Conservation (phyloP, 2,888 invertebrate genomes). For the Ditylenchus weischeri region DNA sequence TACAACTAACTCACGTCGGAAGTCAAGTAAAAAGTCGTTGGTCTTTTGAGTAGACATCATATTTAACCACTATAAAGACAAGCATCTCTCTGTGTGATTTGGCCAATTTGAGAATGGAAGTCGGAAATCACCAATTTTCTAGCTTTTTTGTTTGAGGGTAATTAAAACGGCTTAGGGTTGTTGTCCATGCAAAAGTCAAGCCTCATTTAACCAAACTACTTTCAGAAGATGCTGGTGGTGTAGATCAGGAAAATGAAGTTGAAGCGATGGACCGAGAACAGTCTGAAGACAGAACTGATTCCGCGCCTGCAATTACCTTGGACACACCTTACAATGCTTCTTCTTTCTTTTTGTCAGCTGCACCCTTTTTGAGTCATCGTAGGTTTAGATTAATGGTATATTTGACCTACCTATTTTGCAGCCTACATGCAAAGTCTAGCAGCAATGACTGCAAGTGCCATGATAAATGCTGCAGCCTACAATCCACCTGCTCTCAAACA, state of each 20-base stretch:
- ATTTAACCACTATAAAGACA: too few species aligned
- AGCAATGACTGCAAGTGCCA: constrained; percentile 31
- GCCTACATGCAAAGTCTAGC: constrained; percentile 37
- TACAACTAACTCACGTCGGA: too few species aligned
- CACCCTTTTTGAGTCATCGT: constrained; percentile 29
- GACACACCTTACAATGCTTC: not conserved
- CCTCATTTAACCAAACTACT: not conserved
- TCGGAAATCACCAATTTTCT: constrained; percentile 11
- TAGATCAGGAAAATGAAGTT: not conserved
- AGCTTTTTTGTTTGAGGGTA: not conserved
- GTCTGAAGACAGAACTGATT: constrained; percentile 6
- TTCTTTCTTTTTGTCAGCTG: not conserved
- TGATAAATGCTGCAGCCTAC: constrained; percentile 30
- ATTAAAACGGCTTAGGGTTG: constrained; percentile 5
- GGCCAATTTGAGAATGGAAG: not conserved
- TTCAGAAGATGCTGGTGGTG: not conserved
- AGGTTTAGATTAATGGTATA: constrained; percentile 14
- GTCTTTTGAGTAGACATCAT: too few species aligned
- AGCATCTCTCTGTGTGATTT: constrained; percentile 1
- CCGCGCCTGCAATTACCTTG: not conserved
- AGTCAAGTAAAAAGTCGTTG: too few species aligned
- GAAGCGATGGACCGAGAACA: not conserved
- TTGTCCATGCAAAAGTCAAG: not conserved
- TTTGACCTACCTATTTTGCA: not conserved
- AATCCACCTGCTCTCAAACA: too few species aligned